A percentile compares a stretch with the other conserved stretches of the same genome.
phyloP scores from a whole-genome alignment of 2,797 vertebrate genomes.

The Muscicapa comitata region DNA sequence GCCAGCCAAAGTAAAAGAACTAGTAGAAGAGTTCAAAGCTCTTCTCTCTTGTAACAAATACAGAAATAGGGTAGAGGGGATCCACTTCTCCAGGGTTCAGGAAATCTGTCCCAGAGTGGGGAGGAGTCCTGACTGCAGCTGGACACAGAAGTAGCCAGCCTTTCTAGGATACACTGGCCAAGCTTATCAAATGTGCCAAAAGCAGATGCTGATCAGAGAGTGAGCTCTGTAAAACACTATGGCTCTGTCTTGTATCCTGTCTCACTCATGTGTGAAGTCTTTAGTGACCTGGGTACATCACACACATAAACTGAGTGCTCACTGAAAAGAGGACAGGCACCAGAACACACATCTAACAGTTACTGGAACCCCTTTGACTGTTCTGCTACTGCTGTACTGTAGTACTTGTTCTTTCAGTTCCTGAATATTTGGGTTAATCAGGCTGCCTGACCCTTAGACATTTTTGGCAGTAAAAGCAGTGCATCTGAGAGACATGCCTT shows the following conservation, averaged over 20 bases:
- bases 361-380: background rate
- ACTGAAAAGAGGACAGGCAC: background rate
- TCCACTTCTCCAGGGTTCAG: background rate
- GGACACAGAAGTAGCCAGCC: background rate
- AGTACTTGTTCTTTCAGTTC: background rate
- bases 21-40: background rate
- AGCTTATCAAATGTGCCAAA: background rate
- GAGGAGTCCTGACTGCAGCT: background rate
- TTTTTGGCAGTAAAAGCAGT: constrained; percentile 47
- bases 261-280: background rate
- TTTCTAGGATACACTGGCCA: background rate
- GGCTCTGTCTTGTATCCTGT: background rate
- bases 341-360: background rate
- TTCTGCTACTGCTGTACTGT: background rate
- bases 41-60: background rate
- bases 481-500: constrained; percentile 19
- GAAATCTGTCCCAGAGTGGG: background rate
- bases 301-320: background rate
- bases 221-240: background rate
- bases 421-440: constrained; percentile 23
- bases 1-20: background rate
- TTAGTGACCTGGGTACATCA: background rate
- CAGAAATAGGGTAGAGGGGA: background rate
- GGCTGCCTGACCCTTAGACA: constrained; percentile 25
- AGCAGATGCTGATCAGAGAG: background rate